phyloP scores from a whole-genome alignment of 2,797 vertebrate genomes.

The Pangasius sanitwongsei region DNA sequence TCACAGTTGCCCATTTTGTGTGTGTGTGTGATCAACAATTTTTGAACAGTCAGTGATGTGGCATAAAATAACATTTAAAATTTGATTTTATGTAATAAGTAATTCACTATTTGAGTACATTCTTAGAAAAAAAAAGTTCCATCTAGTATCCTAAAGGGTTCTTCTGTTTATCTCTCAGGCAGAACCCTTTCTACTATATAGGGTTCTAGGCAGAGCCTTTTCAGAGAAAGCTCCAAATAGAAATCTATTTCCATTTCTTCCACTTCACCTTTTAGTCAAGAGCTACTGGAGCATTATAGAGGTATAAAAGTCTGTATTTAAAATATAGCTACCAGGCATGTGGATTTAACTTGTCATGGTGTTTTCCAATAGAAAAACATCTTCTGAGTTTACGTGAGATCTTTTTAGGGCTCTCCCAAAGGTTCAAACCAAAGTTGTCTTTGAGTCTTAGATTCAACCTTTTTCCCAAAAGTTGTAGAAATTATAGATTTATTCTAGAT shows the following conservation, averaged over 20 bases:
- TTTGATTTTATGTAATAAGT: neutral
- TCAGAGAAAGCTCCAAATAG: neutral
- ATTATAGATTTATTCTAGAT: neutral
- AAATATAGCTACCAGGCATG: neutral
- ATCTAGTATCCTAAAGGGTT: neutral
- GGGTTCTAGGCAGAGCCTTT: neutral
- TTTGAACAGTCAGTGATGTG: neutral
- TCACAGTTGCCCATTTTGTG: no score
- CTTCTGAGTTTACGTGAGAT: neutral
- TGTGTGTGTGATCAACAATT: neutral
- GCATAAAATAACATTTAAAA: neutral
- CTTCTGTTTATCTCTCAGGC: neutral
- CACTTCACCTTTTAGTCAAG: neutral
- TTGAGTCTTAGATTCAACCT: neutral
- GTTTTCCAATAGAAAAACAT: neutral
- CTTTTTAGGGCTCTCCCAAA: neutral
- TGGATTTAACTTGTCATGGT: neutral
- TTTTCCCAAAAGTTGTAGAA: neutral
- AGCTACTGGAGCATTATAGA: neutral
- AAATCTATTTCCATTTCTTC: slow-evolving; percentile 1
- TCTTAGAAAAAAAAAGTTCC: neutral
- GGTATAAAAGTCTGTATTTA: neutral
- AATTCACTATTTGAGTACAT: neutral
- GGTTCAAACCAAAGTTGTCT: neutral
- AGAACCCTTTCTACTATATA: neutral